phyloP scores from a whole-genome alignment of 2,888 invertebrate species.

The Mechanitis mazaeus region DNA sequence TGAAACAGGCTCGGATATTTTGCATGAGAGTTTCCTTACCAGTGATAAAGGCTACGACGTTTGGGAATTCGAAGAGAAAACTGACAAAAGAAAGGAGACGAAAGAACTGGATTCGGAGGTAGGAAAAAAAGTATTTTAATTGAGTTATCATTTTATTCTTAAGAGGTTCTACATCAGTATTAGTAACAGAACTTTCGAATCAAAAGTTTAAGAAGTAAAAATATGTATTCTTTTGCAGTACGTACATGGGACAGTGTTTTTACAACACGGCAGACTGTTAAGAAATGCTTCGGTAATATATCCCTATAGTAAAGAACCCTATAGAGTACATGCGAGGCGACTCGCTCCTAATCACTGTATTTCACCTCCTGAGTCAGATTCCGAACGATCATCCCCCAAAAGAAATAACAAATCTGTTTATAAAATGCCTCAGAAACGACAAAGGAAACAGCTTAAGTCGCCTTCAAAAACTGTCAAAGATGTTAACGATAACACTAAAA shows the following conservation, averaged over 20 bases:
- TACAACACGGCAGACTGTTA: constrained; percentile 82
- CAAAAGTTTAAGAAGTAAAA: constrained; percentile 1
- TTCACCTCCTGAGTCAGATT: constrained; percentile 58
- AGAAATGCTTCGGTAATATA: constrained; percentile 80
- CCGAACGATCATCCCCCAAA: constrained; percentile 57
- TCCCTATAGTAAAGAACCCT: constrained; percentile 67
- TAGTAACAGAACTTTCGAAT: neutral
- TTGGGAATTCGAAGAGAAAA: constrained; percentile 58
- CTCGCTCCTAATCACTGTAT: constrained; percentile 53
- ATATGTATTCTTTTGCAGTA: constrained; percentile 72
- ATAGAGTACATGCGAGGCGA: constrained; percentile 59
- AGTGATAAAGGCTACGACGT: constrained; percentile 57
- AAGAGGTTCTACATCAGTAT: neutral
- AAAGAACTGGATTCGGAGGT: constrained; percentile 62
- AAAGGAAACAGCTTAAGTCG: constrained; percentile 61
- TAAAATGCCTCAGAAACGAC: constrained; percentile 53
- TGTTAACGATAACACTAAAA: constrained; percentile 63
- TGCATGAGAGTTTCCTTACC: constrained; percentile 57
- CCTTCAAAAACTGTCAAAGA: constrained; percentile 64
- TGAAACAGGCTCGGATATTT: constrained; percentile 49
- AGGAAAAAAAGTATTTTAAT: constrained; percentile 17
- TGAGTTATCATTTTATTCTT: neutral
- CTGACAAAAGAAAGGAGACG: constrained; percentile 48
- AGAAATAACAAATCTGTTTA: constrained; percentile 42
- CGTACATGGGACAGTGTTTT: constrained; percentile 84